phyloP scores from a whole-genome alignment of 2,888 invertebrate genomes.

The Apocheima hispidaria region DNA sequence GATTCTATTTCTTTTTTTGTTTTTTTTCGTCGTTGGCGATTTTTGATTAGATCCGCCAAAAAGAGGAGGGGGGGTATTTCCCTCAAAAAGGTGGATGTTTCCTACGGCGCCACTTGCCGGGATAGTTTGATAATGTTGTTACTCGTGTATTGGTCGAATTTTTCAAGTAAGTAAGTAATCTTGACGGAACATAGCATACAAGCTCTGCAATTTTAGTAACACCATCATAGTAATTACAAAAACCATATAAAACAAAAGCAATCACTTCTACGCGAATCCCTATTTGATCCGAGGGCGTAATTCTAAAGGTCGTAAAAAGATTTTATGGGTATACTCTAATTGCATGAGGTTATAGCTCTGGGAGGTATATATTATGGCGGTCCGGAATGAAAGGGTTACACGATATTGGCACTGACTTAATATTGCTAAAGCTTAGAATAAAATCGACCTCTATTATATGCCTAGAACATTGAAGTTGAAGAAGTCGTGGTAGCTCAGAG shows the following conservation, averaged over 20 bases:
- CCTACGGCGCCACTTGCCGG: too few relatives aligned
- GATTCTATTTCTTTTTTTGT: too few relatives aligned
- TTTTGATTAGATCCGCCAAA: too few relatives aligned
- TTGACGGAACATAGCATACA: too few relatives aligned
- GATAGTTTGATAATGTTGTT: too few relatives aligned
- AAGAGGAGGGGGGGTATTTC: too few relatives aligned
- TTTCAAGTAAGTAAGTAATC: too few relatives aligned
- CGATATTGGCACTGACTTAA: conserved; percentile 11
- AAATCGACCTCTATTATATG: neutral
- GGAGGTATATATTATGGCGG: conserved; percentile 5
- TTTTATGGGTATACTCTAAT: conserved; percentile 42
- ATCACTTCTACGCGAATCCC: conserved; percentile 30
- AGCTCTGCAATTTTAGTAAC: too few relatives aligned
- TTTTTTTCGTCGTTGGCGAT: too few relatives aligned
- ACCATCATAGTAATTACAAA: conserved; percentile 33
- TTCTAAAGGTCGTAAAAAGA: conserved; percentile 39
- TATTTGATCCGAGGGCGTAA: conserved; percentile 38
- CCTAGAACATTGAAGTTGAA: neutral
- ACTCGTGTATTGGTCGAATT: too few relatives aligned
- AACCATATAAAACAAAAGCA: conserved; percentile 25
- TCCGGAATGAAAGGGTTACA: conserved; percentile 3
- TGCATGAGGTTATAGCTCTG: conserved; percentile 38
- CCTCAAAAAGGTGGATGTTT: too few relatives aligned
- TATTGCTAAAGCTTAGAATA: neutral
- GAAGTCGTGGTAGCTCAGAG: too few relatives aligned